phyloP scores from a whole-genome alignment of 2,113 vertebrate genomes.

The Cynoglossus semilaevis region DNA sequence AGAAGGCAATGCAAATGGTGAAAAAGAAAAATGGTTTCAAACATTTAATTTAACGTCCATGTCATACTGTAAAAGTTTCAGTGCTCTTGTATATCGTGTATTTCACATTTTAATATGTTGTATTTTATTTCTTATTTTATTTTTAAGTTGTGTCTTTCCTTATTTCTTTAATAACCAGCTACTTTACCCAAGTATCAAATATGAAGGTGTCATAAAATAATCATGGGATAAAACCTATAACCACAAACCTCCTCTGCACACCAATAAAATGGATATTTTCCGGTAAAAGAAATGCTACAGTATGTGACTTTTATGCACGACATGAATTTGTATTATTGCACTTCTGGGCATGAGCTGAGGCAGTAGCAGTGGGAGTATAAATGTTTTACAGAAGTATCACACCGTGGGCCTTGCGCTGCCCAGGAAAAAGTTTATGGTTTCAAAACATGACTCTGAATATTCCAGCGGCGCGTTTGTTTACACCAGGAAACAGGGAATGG shows the following conservation, averaged over 20 bases:
- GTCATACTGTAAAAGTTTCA: too few relatives aligned
- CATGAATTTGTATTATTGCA: background rate
- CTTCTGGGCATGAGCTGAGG: conserved; percentile 7
- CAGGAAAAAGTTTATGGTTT: conserved; percentile 26
- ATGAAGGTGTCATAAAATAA: background rate
- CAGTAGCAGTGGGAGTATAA: conserved; percentile 8
- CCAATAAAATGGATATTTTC: background rate
- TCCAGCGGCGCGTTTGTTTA: conserved; percentile 33
- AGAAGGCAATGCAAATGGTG: too few relatives aligned
- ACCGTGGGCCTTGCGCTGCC: conserved; percentile 7
- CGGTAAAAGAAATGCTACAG: conserved; percentile 1
- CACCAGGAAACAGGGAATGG: conserved; percentile 23
- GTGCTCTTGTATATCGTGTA: too few relatives aligned
- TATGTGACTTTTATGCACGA: background rate
- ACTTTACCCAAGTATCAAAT: background rate
- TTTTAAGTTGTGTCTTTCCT: background rate
- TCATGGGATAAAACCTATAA: background rate
- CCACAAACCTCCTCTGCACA: background rate
- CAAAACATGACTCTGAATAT: conserved; percentile 37
- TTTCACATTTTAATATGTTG: too few relatives aligned
- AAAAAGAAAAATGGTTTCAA: too few relatives aligned
- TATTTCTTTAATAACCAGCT: background rate
- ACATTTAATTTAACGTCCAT: too few relatives aligned
- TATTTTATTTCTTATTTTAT: background rate
- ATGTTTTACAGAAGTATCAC: conserved; percentile 19